A percentile compares a stretch with the other conserved stretches of the same genome.
These are phyloP conservation scores for Orthosia gothica DNA, from an alignment of 2,888 invertebrate species.

Conservation along the genomic window DNA sequence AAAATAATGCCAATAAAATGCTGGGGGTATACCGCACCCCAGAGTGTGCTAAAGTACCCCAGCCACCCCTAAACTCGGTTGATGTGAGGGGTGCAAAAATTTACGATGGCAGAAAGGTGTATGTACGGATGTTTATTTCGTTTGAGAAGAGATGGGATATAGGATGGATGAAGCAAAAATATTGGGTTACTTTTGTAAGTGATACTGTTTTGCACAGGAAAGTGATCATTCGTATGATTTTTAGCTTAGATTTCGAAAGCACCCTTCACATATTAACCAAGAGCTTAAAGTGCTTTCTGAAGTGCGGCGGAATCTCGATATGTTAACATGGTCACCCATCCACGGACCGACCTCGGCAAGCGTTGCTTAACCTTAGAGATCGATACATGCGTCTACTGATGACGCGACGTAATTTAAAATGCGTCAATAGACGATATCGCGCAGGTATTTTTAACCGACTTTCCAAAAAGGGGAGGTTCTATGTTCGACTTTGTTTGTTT, in stretches of 20 bases:
- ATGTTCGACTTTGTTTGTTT: no score
- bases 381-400: no score
- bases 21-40: slow-evolving; percentile 32
- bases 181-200: not conserved
- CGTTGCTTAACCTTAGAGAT: no score
- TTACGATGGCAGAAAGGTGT: slow-evolving; percentile 47
- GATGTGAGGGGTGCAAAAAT: slow-evolving; percentile 56
- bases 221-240: not conserved
- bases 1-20: slow-evolving; percentile 51
- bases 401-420: no score
- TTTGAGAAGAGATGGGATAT: not conserved
- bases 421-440: no score
- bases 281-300: no score
- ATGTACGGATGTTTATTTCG: slow-evolving; percentile 30
- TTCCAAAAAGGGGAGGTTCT: no score
- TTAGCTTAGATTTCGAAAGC: not conserved
- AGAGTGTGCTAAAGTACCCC: slow-evolving; percentile 46
- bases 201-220: not conserved
- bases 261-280: no score
- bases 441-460: no score
- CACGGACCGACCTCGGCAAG: no score
- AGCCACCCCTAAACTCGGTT: slow-evolving; percentile 35
- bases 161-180: not conserved
- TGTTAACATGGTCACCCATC: no score
- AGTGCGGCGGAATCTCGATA: no score